These are phyloP conservation scores for Nannoperca obscura DNA, from an alignment of 2,797 vertebrate genomes.

Conservation along the genomic window DNA sequence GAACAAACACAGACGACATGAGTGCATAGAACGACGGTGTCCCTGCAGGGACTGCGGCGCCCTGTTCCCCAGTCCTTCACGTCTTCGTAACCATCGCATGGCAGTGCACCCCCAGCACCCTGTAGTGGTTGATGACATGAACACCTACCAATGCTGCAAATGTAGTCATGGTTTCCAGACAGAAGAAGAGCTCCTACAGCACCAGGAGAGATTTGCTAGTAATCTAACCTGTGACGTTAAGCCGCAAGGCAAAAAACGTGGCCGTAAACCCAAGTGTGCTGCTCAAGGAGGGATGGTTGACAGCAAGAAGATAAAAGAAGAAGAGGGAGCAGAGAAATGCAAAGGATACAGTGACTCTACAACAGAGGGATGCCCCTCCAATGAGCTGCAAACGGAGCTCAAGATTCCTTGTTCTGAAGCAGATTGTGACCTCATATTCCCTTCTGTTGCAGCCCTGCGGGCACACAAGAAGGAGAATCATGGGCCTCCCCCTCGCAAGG, in stretches of 20 bases:
- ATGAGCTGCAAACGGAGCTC: constrained; percentile 46
- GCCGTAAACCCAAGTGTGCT: constrained; percentile 70
- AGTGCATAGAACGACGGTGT: constrained; percentile 83
- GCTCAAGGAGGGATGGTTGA: constrained; percentile 15
- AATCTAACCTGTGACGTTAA: constrained; percentile 74
- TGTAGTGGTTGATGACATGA: constrained; percentile 53
- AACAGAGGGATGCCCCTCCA: constrained; percentile 31
- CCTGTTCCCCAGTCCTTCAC: constrained; percentile 81
- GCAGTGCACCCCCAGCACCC: constrained; percentile 70
- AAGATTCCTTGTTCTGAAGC: constrained; percentile 82
- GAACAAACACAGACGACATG: constrained; percentile 82
- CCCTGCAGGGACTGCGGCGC: constrained; percentile 82
- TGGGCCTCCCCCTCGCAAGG: constrained; percentile 47
- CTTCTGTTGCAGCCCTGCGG: constrained; percentile 76
- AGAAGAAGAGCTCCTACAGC: constrained; percentile 80
- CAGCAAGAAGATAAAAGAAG: constrained; percentile 63
- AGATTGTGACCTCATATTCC: constrained; percentile 80
- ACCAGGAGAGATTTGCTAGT: constrained; percentile 81
- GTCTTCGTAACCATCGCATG: constrained; percentile 84
- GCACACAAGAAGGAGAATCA: constrained; percentile 80
- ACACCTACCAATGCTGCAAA: constrained; percentile 83
- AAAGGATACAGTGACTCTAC: constrained; percentile 41
- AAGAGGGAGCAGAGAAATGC: constrained; percentile 35
- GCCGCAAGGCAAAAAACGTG: constrained; percentile 68
- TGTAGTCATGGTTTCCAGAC: constrained; percentile 78